phyloP scores from a whole-genome alignment of 1,140 invertebrate genomes.

The Lepidurus apus region DNA sequence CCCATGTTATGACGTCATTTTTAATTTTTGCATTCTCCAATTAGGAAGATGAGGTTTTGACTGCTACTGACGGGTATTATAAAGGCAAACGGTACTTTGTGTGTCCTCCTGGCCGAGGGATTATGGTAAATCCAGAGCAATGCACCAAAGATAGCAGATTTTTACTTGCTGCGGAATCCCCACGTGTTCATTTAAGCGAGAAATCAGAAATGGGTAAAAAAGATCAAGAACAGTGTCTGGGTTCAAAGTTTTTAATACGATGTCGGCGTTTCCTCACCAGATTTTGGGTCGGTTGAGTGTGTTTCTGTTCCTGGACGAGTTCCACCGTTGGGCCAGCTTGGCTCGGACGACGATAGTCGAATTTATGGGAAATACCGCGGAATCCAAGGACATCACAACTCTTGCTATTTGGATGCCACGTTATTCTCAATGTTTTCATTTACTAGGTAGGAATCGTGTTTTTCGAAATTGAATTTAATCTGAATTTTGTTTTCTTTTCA shows the following conservation, averaged over 20 bases:
- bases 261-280: conserved; percentile 27
- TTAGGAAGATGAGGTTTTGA: conserved; percentile 65
- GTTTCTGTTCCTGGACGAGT: conserved; percentile 71
- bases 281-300: conserved; percentile 61
- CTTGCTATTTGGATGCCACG: conserved; percentile 94
- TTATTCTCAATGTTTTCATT: conserved; percentile 96
- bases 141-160: conserved; percentile 73
- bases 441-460: conserved; percentile 52
- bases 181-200: conserved; percentile 41
- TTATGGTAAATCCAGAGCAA: conserved; percentile 69
- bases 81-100: conserved; percentile 63
- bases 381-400: conserved; percentile 96
- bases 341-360: conserved; percentile 43
- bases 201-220: conserved; percentile 39
- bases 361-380: conserved; percentile 73
- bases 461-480: background rate
- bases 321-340: conserved; percentile 60
- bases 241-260: too few relatives aligned
- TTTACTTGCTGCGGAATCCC: conserved; percentile 52
- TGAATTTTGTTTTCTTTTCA: conserved; percentile 38
- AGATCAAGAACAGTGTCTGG: too few relatives aligned
- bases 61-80: conserved; percentile 69
- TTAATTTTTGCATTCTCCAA: conserved; percentile 29
- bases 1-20: conserved; percentile 31
- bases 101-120: conserved; percentile 62